Evolutionary conservation across 2,888 invertebrate genomes (phyloP).

Genomic region (Drosophila macrothrix): DNA sequence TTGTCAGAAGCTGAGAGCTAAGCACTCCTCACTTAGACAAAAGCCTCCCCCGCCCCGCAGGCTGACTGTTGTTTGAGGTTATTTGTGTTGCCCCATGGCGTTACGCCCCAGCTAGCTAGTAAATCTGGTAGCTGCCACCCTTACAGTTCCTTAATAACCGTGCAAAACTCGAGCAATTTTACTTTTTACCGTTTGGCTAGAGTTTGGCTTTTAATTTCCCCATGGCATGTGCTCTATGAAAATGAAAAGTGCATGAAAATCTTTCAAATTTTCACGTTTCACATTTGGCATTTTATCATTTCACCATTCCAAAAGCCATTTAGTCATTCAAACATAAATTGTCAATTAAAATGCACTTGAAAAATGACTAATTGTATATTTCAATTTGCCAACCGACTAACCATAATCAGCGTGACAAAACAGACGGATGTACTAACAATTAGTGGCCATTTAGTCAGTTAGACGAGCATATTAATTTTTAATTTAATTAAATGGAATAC

Average conservation of each 20-base stretch:
- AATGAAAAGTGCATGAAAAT: conserved; percentile 55
- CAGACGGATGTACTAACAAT: conserved; percentile 31
- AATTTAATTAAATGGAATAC: conserved; percentile 64
- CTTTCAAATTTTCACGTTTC: conserved; percentile 8
- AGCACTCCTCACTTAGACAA: conserved; percentile 56
- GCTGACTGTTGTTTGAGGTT: conserved; percentile 2
- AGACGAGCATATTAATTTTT: conserved; percentile 55
- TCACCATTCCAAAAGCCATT: conserved; percentile 20
- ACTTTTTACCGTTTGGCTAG: conserved; percentile 36
- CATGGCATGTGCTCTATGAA: conserved; percentile 43
- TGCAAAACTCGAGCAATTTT: conserved; percentile 46
- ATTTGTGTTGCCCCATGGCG: conserved; percentile 24
- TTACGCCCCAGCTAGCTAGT: conserved; percentile 34
- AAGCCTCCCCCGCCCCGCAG: conserved; percentile 18
- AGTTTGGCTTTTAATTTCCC: conserved; percentile 63
- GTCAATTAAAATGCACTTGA: conserved; percentile 55
- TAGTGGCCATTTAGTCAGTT: conserved; percentile 74
- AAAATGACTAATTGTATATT: conserved; percentile 35
- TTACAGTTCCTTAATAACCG: conserved; percentile 49
- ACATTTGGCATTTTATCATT: conserved; percentile 29
- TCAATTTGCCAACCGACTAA: conserved; percentile 57
- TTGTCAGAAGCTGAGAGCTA: conserved; percentile 48
- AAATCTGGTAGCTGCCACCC: conserved; percentile 27
- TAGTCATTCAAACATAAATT: conserved; percentile 30
- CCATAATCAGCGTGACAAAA: conserved; percentile 61